These are phyloP conservation scores for Cydia amplana DNA, from an alignment of 1,140 invertebrate species.

Conservation along the genomic window DNA sequence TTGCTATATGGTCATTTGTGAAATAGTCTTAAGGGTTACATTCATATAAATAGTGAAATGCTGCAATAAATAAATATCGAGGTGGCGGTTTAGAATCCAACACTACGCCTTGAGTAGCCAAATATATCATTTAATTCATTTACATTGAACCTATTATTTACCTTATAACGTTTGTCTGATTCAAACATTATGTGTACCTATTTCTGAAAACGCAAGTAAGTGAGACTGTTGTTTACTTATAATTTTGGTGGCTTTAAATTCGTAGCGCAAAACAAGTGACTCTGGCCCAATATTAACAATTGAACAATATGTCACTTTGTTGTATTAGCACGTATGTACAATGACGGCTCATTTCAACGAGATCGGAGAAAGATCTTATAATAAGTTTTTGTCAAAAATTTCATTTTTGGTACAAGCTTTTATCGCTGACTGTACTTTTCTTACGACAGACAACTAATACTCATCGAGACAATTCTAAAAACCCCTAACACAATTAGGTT, in stretches of 20 bases:
- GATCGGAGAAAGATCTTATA: background rate
- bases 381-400: too few relatives aligned
- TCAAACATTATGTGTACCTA: background rate
- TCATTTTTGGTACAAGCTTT: too few relatives aligned
- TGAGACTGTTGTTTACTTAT: background rate
- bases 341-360: background rate
- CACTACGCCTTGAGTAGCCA: conserved; percentile 16
- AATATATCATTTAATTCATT: conserved; percentile 16
- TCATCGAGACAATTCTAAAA: too few relatives aligned
- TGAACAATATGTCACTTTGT: background rate
- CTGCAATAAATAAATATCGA: conserved; percentile 4
- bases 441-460: too few relatives aligned
- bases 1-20: conserved; percentile 15
- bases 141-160: background rate
- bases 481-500: too few relatives aligned
- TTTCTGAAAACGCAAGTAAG: conserved; percentile 5
- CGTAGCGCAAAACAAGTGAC: background rate
- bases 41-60: conserved; percentile 20
- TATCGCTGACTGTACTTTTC: too few relatives aligned
- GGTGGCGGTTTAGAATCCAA: background rate
- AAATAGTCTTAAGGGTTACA: conserved; percentile 26
- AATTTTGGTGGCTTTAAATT: conserved; percentile 13
- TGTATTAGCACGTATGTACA: background rate
- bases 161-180: background rate
- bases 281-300: background rate